Base-by-base conservation (phyloP, 2,888 invertebrate genomes). In the Gandaritis pyraliata region DNA sequence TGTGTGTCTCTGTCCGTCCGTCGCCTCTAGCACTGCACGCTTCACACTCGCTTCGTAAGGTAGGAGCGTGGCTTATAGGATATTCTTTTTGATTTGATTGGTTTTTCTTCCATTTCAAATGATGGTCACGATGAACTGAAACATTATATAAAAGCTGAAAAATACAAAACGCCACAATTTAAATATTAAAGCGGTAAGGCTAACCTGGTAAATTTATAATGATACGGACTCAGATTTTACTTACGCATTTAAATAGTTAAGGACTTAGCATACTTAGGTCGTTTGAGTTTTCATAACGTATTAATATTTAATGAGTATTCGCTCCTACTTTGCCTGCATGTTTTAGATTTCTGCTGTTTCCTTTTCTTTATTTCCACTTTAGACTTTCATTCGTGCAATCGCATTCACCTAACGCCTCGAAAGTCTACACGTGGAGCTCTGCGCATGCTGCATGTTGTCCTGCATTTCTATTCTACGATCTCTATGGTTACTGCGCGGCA, bases 401-500 rank as follows among this genome's bases (percentile, higher is more conserved):
- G 68, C 64, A 66, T 66, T 67, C 70, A 71, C 61, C 62, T 64
- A 69, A 66, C 72, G 66, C 68, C 69, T 70, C 76, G 81, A 82
- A 81, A 77, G 80, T 86, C 84, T 86, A 80, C 69, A 77, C 71
- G 81, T 85, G 82, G 71, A 75, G 69, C 75, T 73, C 77, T 78
- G 74, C 77, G 92, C 90, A 91, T 83, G 90, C 69, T 86, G 92
- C 91, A 91, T 91, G 91, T 41, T 80, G 86, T 83, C 86, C 86
- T 88, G 90, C 90, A 90, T 89, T 81, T 86, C 86, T 87, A 75
- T 86, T 88, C 90, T 91, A 92, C 92, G 92, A 92, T 92, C 90
- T 92, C 92, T 92, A 92, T 92, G 92, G 92, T 92, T 92, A 92
- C 92, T 91, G 92, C 90, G 92, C 88, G 92, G 92, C 92, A 89